These are phyloP conservation scores for Petrocephalus schoutedeni DNA, from an alignment of 2,797 vertebrate genomes.

Conservation along the genomic window DNA sequence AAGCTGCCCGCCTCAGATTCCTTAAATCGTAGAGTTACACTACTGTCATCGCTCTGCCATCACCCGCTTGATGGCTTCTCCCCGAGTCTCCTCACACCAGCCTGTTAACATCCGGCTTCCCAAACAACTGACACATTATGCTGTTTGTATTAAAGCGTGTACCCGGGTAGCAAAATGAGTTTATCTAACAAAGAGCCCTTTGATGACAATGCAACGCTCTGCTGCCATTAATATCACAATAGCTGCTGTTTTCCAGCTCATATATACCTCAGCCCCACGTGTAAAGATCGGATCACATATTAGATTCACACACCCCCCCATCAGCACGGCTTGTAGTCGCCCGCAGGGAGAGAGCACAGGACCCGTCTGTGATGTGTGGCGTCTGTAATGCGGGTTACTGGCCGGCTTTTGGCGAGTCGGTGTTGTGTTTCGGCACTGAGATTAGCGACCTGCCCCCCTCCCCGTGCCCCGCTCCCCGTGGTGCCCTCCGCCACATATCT, in stretches of 20 bases:
- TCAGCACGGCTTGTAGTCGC: background rate
- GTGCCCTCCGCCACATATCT: background rate
- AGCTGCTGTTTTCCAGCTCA: background rate
- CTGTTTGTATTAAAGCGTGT: background rate
- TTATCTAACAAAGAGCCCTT: background rate
- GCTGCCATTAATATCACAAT: background rate
- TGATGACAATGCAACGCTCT: background rate
- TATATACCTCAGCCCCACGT: background rate
- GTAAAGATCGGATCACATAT: background rate
- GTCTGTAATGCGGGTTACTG: background rate
- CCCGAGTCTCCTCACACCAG: background rate
- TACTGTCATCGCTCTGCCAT: background rate
- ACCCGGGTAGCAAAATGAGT: background rate
- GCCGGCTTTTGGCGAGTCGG: background rate
- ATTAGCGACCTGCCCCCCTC: background rate
- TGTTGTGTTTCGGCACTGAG: background rate
- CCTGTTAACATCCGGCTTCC: background rate
- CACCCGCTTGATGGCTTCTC: background rate
- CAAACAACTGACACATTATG: constrained; percentile 1
- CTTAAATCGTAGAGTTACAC: background rate
- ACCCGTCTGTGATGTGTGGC: background rate
- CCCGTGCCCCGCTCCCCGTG: background rate
- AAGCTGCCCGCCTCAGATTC: background rate
- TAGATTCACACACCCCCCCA: background rate
- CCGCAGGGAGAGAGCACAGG: background rate